Evolutionary conservation across 1,140 invertebrate species (phyloP), one percentile per base, ranked within the genome.

Genomic region (Drosophila carrolli): DNA sequence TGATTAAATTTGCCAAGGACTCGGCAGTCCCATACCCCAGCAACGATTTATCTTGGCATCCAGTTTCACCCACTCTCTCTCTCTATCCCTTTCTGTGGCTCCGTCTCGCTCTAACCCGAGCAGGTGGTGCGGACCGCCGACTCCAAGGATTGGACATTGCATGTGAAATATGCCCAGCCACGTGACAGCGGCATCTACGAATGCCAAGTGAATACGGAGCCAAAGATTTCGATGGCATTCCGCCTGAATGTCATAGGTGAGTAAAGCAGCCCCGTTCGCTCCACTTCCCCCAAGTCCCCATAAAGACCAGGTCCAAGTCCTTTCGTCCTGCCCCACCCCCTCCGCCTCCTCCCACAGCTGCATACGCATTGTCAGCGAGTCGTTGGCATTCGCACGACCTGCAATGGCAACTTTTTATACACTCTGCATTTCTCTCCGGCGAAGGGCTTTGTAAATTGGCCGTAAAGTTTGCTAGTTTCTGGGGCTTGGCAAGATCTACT

Each of bases 161-260:
- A 98, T 93, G 97, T 98, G 91, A 97, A 97, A 93, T 98, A 97
- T 93, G 96, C 97, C 7, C 96, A 98, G 92, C 93, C 95, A 84
- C 94, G 96, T 81, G 97, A 98, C 93, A 96, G 96, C 38, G 97
- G 97, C 56, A 95, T 97, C 70, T 91, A 98, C 94, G 97, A 98
- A 93, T 98, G 97, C 93, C 97, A 98, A 94, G 96, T 98, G 84
- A 97, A 97, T 93, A 98, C 97, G 8, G 97, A 97, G 93, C 97
- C 97, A 55, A 97, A 97, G 93, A 97, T 97, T 95, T 97, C 96
- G 72, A 94, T 97, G 85, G 97, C 97, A 81, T 97, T 97, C 93
- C 95, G 95, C 80, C 94, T 98, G 72, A 96, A 97, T 94, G 96
- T 98, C 70, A 95, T 97, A 86, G 97, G 97, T 97, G 94, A 97